Evolutionary conservation across 2,888 invertebrate species (phyloP).

Genomic region (Hypselothyrea guttata): DNA sequence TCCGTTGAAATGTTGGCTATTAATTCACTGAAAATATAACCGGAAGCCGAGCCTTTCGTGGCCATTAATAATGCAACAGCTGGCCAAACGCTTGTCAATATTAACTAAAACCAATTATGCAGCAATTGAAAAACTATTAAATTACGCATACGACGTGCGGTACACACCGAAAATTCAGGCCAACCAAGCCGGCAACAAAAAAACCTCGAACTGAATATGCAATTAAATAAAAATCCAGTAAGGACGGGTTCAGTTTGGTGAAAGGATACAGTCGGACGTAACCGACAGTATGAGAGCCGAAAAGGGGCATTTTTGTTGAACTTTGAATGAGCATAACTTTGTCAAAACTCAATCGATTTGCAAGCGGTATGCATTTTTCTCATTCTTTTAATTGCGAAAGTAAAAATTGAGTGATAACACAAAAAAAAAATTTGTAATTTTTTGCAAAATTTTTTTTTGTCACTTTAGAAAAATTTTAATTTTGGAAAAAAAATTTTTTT

Average conservation of each 20-base stretch:
- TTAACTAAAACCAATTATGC: constrained; percentile 72
- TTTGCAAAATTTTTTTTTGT: too few species aligned
- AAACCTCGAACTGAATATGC: constrained; percentile 44
- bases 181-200: neutral
- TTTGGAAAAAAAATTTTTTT: too few species aligned
- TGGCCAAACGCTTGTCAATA: constrained; percentile 62
- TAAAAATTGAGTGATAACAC: too few species aligned
- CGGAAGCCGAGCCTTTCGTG: constrained; percentile 56
- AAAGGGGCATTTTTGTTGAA: too few species aligned
- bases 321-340: too few species aligned
- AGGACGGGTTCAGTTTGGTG: constrained; percentile 31
- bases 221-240: constrained; percentile 72
- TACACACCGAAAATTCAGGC: neutral
- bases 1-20: constrained; percentile 67
- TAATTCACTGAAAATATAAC: constrained; percentile 45
- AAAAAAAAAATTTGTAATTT: too few species aligned
- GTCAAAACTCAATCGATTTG: too few species aligned
- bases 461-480: too few species aligned
- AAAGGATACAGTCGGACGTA: too few species aligned
- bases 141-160: constrained; percentile 61
- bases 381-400: too few species aligned
- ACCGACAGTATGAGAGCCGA: too few species aligned
- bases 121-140: constrained; percentile 61
- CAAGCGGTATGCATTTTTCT: too few species aligned
- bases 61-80: constrained; percentile 76